These are phyloP conservation scores for Polypterus bichir DNA, from an alignment of 2,113 vertebrate species.

Conservation along the genomic window DNA sequence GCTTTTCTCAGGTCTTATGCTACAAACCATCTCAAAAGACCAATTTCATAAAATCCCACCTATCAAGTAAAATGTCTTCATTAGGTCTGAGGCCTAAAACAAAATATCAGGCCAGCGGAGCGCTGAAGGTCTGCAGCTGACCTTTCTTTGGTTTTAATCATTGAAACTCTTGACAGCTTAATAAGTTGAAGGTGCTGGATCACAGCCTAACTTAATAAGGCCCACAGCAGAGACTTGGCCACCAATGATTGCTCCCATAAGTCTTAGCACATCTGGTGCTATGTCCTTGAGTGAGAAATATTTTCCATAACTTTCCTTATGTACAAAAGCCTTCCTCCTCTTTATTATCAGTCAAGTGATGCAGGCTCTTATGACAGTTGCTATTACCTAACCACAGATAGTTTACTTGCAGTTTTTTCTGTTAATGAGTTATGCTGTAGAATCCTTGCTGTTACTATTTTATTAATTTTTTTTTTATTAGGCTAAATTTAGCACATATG, in stretches of 20 bases:
- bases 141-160: constrained; percentile 99
- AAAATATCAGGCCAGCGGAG: constrained; percentile 79
- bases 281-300: constrained; percentile 87
- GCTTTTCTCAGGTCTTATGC: constrained; percentile 43
- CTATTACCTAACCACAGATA: neutral
- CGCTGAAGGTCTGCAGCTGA: constrained; percentile 78
- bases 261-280: constrained; percentile 89
- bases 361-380: constrained; percentile 34
- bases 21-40: constrained; percentile 58
- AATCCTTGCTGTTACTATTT: constrained; percentile 9
- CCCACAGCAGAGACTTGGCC: constrained; percentile 78
- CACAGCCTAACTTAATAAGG: constrained; percentile 95
- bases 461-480: too few relatives aligned
- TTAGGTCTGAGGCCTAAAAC: constrained; percentile 71
- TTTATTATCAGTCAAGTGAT: constrained; percentile 73
- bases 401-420: neutral
- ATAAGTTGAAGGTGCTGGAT: constrained; percentile 97
- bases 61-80: constrained; percentile 74
- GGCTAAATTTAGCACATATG: too few relatives aligned
- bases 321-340: constrained; percentile 57
- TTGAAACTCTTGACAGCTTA: constrained; percentile 92
- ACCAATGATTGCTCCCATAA: constrained; percentile 97
- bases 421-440: constrained; percentile 9
- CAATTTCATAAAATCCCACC: constrained; percentile 58
- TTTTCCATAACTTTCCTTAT: constrained; percentile 90